Evolutionary conservation across 2,797 vertebrate genomes (phyloP).

Genomic region (Hyperoplus lanceolatus): DNA sequence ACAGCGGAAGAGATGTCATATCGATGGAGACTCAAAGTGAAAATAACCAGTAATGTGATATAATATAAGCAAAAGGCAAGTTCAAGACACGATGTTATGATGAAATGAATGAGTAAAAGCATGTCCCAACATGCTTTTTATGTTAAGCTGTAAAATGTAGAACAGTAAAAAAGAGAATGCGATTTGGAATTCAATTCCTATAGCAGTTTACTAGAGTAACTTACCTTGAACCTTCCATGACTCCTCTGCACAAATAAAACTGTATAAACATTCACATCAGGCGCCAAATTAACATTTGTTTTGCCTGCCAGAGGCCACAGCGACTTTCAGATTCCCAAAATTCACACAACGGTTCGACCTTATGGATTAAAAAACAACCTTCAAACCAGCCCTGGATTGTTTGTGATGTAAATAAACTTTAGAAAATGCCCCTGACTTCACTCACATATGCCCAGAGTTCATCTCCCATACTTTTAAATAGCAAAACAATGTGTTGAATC

Average conservation of each 20-base stretch:
- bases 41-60: too few relatives aligned
- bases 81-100: too few relatives aligned
- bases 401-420: constrained; percentile 40
- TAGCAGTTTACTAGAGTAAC: constrained; percentile 33
- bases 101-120: too few relatives aligned
- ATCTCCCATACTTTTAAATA: constrained; percentile 21
- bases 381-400: constrained; percentile 16
- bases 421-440: constrained; percentile 17
- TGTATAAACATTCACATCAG: constrained; percentile 30
- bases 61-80: too few relatives aligned
- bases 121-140: too few relatives aligned
- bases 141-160: too few relatives aligned
- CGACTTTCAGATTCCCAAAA: constrained; percentile 23
- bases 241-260: constrained; percentile 27
- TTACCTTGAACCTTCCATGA: constrained; percentile 33
- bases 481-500: constrained; percentile 26
- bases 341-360: constrained; percentile 53
- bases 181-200: constrained; percentile 11
- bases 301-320: constrained; percentile 28
- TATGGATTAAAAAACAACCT: constrained; percentile 50
- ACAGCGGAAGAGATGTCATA: too few relatives aligned
- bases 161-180: too few relatives aligned
- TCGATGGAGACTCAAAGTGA: too few relatives aligned
- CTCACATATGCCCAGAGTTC: constrained; percentile 29
- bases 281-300: constrained; percentile 34